Conservation (phyloP, 2,888 invertebrate genomes). For the Lithosia quadra region DNA sequence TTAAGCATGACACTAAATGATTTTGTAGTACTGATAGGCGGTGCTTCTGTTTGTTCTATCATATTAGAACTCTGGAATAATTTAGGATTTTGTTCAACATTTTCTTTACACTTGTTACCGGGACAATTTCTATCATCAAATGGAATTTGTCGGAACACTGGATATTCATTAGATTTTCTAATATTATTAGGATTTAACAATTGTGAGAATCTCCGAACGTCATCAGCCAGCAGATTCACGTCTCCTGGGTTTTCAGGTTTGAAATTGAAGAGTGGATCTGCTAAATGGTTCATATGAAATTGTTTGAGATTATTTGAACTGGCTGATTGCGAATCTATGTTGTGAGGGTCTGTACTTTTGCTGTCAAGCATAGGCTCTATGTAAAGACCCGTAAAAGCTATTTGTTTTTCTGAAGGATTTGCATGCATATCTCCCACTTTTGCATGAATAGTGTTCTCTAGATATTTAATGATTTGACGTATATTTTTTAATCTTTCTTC, state of each 20-base stretch:
- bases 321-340: constrained; percentile 53
- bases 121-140: constrained; percentile 59
- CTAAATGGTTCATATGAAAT: constrained; percentile 67
- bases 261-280: constrained; percentile 90
- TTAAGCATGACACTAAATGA: constrained; percentile 90
- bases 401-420: constrained; percentile 64
- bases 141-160: constrained; percentile 68
- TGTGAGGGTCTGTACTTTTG: constrained; percentile 38
- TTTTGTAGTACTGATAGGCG: constrained; percentile 66
- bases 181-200: constrained; percentile 47
- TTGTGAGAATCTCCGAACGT: constrained; percentile 72
- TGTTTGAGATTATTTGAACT: constrained; percentile 61
- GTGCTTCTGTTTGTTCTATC: constrained; percentile 44
- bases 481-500: constrained; percentile 80
- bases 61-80: constrained; percentile 44
- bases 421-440: constrained; percentile 76
- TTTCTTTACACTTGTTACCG: constrained; percentile 58
- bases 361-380: constrained; percentile 66
- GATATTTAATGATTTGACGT: constrained; percentile 78
- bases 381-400: constrained; percentile 78
- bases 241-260: constrained; percentile 92
- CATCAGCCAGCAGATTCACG: constrained; percentile 90
- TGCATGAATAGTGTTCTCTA: constrained; percentile 80
- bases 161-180: constrained; percentile 51
- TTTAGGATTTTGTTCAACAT: constrained; percentile 31